Evolutionary conservation across 1,140 invertebrate species (phyloP).

Genomic region (Meloidogyne exigua): DNA sequence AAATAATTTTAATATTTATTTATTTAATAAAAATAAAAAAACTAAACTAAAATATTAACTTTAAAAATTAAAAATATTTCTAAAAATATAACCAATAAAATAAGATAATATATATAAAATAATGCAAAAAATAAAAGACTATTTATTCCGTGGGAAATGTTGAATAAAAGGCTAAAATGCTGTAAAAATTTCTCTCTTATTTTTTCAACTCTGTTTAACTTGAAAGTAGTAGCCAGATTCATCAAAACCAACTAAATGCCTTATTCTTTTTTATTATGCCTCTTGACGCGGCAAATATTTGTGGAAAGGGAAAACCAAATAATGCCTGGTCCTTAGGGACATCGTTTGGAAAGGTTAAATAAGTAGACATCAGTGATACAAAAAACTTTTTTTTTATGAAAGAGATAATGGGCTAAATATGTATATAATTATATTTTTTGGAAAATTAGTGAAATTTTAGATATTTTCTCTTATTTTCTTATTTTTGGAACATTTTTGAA

Average conservation of each 20-base stretch:
- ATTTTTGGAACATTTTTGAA: too few species aligned
- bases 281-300: background rate
- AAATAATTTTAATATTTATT: too few species aligned
- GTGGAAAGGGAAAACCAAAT: background rate
- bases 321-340: background rate
- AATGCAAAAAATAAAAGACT: background rate
- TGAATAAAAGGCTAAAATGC: slow-evolving; percentile 1
- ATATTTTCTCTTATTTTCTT: too few species aligned
- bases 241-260: background rate
- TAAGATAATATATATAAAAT: too few species aligned
- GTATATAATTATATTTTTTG: too few species aligned
- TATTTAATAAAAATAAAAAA: too few species aligned
- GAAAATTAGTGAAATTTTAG: too few species aligned
- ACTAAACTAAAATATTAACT: too few species aligned
- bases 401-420: too few species aligned
- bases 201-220: background rate
- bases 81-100: background rate
- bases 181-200: background rate
- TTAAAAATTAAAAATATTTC: too few species aligned
- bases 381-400: background rate
- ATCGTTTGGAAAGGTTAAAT: background rate
- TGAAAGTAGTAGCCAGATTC: slow-evolving; percentile 1
- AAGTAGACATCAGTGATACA: background rate
- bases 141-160: background rate
- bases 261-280: slow-evolving; percentile 2